These are phyloP conservation scores for Apolygus lucorum DNA, from an alignment of 1,140 invertebrate species.

Conservation along the genomic window DNA sequence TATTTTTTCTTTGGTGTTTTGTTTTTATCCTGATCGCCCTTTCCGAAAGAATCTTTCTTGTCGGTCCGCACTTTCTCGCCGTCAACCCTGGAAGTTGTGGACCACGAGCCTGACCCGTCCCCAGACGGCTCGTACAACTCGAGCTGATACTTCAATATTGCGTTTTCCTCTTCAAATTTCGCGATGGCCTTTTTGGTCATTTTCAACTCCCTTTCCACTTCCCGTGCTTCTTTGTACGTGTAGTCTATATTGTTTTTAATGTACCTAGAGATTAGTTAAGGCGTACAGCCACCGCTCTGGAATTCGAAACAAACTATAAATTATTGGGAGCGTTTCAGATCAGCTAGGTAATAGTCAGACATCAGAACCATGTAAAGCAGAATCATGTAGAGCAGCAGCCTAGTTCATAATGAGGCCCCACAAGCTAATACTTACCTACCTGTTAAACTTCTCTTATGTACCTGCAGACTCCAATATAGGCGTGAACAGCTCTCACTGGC, in stretches of 20 bases:
- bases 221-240: neutral
- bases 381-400: too few species aligned
- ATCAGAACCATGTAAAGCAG: too few species aligned
- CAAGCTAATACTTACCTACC: too few species aligned
- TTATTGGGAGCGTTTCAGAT: too few species aligned
- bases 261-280: neutral
- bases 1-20: too few species aligned
- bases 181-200: neutral
- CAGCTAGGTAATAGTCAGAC: too few species aligned
- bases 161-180: constrained; percentile 14
- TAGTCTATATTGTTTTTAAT: constrained; percentile 7
- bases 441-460: too few species aligned
- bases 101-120: constrained; percentile 1
- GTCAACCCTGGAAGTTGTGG: neutral
- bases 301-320: too few species aligned
- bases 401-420: too few species aligned
- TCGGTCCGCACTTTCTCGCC: neutral
- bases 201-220: neutral
- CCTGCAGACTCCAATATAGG: too few species aligned
- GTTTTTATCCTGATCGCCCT: neutral
- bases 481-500: too few species aligned
- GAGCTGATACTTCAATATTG: neutral
- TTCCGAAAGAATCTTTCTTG: neutral
- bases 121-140: constrained; percentile 1
- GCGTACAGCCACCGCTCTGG: too few species aligned